These are phyloP conservation scores for Astreopora myriophthalma DNA, from an alignment of 64 coral and sea anemone species.

Conservation along the genomic window DNA sequence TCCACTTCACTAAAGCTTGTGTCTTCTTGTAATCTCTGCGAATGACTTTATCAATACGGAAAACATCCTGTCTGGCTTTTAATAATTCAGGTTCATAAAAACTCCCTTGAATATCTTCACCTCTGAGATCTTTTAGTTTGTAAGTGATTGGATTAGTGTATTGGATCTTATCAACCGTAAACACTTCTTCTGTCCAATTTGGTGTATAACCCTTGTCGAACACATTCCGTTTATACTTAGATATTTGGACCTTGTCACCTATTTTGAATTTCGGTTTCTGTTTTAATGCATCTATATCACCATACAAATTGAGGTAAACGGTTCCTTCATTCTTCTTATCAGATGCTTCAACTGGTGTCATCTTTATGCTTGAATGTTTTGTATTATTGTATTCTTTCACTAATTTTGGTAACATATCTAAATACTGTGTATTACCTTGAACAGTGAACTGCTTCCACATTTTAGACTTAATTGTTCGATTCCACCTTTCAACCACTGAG, in stretches of 20 bases:
- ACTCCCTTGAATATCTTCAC: not conserved
- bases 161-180: conserved; percentile 34
- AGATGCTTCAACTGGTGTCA: conserved; percentile 20
- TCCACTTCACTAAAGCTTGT: conserved; percentile 31
- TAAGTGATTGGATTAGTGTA: conserved; percentile 48
- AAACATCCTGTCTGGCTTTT: conserved; percentile 1
- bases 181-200: conserved; percentile 55
- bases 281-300: conserved; percentile 26
- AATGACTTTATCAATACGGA: conserved; percentile 50
- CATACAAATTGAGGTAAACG: conserved; percentile 60
- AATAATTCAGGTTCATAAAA: conserved; percentile 50
- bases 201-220: conserved; percentile 36
- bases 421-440: conserved; percentile 6
- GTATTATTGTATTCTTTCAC: conserved; percentile 41
- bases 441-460: conserved; percentile 66
- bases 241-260: conserved; percentile 35
- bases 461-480: conserved; percentile 30
- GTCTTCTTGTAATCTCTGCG: conserved; percentile 34
- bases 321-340: conserved; percentile 48
- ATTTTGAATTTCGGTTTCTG: conserved; percentile 32
- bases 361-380: conserved; percentile 18
- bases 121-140: conserved; percentile 21
- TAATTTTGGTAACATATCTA: conserved; percentile 10
- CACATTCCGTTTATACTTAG: conserved; percentile 18
- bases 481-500: conserved; percentile 35